phyloP scores from a whole-genome alignment of 1,140 invertebrate genomes.

The Euura lappo region DNA sequence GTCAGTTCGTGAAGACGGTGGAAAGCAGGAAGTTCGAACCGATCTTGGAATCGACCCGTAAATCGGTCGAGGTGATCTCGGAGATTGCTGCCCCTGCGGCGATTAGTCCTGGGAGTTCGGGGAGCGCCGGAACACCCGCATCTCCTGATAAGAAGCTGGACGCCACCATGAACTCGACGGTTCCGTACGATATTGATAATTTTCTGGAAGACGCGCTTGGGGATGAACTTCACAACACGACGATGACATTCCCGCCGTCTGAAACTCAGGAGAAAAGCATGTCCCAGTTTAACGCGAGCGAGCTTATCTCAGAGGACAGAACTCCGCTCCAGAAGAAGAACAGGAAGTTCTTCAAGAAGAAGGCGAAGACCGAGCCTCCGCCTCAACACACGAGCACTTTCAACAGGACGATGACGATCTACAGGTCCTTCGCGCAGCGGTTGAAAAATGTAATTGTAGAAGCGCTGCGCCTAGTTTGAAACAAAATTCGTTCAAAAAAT shows the following conservation, averaged over 20 bases:
- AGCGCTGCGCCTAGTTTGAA: not conserved
- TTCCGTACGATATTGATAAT: constrained; percentile 36
- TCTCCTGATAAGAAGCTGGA: not conserved
- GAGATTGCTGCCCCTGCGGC: constrained; percentile 17
- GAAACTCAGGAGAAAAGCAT: constrained; percentile 23
- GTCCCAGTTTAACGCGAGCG: constrained; percentile 25
- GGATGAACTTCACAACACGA: constrained; percentile 36
- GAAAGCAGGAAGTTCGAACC: constrained; percentile 13
- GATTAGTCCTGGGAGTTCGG: not conserved
- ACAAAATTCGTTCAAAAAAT: not conserved
- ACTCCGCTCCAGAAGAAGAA: constrained; percentile 13
- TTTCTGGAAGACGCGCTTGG: constrained; percentile 44
- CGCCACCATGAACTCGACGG: constrained; percentile 7
- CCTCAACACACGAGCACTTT: constrained; percentile 20
- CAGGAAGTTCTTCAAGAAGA: not conserved
- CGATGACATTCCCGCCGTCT: constrained; percentile 22
- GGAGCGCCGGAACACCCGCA: constrained; percentile 16
- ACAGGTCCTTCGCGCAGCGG: constrained; percentile 32
- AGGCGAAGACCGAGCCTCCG: constrained; percentile 15
- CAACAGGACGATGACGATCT: constrained; percentile 26
- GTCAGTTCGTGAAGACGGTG: not conserved
- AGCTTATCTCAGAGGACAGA: constrained; percentile 27
- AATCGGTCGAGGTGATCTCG: constrained; percentile 3
- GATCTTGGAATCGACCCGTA: constrained; percentile 37
- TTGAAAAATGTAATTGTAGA: constrained; percentile 31